These are phyloP conservation scores for Salminus brasiliensis DNA, from an alignment of 2,113 vertebrate species.

Conservation along the genomic window DNA sequence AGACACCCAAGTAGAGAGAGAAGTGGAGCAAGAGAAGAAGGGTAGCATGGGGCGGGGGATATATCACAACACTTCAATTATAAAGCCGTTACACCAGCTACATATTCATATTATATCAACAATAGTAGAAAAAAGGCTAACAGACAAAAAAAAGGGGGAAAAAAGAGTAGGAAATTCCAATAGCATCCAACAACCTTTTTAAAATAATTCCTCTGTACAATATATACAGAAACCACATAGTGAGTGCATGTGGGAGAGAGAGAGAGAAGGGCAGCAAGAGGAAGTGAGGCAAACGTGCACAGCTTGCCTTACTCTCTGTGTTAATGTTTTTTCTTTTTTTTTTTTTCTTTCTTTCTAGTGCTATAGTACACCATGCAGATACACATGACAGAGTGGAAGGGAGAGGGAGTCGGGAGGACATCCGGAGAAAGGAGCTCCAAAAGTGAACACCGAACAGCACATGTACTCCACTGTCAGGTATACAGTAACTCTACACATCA, in stretches of 20 bases:
- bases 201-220: slow-evolving; percentile 95
- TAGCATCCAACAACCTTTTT: slow-evolving; percentile 80
- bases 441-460: slow-evolving; percentile 20
- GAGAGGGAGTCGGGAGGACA: neutral
- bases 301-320: slow-evolving; percentile 37
- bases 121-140: slow-evolving; percentile 75
- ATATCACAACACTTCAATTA: slow-evolving; percentile 49
- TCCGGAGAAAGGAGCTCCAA: slow-evolving; percentile 4
- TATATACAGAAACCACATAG: slow-evolving; percentile 87
- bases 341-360: slow-evolving; percentile 21
- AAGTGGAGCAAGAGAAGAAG: neutral
- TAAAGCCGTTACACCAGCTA: slow-evolving; percentile 72
- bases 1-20: neutral
- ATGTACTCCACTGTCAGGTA: slow-evolving; percentile 19
- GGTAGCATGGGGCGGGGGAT: neutral
- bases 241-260: slow-evolving; percentile 53
- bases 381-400: slow-evolving; percentile 32
- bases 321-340: slow-evolving; percentile 44
- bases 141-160: slow-evolving; percentile 63
- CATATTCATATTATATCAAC: slow-evolving; percentile 76
- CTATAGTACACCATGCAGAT: slow-evolving; percentile 51
- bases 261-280: slow-evolving; percentile 46
- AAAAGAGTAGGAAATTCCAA: slow-evolving; percentile 63
- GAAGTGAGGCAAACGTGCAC: slow-evolving; percentile 43
- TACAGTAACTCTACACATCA: slow-evolving; percentile 29